A percentile compares a stretch with the other conserved stretches of the same genome.
phyloP scores from a whole-genome alignment of 2,888 invertebrate genomes.

The Teleiodes luculella region DNA sequence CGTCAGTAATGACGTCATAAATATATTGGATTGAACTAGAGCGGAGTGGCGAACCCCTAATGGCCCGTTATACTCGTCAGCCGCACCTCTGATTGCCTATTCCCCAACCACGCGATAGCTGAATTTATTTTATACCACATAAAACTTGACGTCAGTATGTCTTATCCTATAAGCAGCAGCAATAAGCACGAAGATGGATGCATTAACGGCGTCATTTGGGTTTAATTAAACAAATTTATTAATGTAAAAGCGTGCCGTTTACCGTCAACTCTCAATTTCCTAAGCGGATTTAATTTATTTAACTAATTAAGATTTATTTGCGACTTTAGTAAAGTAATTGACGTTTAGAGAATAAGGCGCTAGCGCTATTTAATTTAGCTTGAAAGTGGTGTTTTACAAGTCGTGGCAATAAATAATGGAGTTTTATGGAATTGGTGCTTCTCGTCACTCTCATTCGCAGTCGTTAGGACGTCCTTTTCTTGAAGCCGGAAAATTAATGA shows the following conservation, averaged over 20 bases:
- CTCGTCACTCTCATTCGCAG: too few species aligned
- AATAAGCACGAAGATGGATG: conserved; percentile 24
- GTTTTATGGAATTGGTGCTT: too few species aligned
- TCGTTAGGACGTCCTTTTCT: not conserved
- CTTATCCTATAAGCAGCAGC: conserved; percentile 29
- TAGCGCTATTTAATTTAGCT: conserved; percentile 7
- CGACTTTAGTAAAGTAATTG: conserved; percentile 22
- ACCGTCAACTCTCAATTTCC: not conserved
- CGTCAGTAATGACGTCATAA: conserved; percentile 37
- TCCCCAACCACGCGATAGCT: conserved; percentile 36
- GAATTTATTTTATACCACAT: conserved; percentile 39
- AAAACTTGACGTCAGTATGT: conserved; percentile 28
- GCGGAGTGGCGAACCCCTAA: conserved; percentile 29
- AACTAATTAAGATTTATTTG: conserved; percentile 29
- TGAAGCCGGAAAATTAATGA: not conserved
- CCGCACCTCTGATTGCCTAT: conserved; percentile 43
- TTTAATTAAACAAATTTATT: conserved; percentile 26
- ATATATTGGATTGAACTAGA: conserved; percentile 31
- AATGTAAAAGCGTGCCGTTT: conserved; percentile 25
- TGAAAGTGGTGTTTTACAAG: conserved; percentile 2
- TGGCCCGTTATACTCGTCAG: conserved; percentile 38
- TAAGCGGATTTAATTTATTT: conserved; percentile 24
- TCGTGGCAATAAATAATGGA: conserved; percentile 9
- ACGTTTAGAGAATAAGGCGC: conserved; percentile 16
- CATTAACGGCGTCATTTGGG: conserved; percentile 3